Base-by-base conservation (phyloP, 2,888 invertebrate species). In the Operophtera brumata region DNA sequence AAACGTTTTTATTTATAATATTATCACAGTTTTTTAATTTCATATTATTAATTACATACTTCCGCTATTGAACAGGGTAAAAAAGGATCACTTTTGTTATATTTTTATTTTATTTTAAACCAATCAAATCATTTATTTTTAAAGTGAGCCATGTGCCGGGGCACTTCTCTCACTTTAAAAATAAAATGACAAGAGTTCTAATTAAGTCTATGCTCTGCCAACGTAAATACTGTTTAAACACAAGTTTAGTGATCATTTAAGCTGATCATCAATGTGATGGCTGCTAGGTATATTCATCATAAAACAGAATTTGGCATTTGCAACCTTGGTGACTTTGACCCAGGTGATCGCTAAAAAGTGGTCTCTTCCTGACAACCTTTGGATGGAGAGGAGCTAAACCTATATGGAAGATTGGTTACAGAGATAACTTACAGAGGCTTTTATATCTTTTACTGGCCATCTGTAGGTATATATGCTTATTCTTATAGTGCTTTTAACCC, bases 201-300 rank as follows among this genome's bases (percentile, higher is more conserved):
- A 42, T 42, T 1, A 42, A 42, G 11, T 42, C 4, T 30, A 42
- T 42, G 42, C 12, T 42, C 28, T 42, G 42, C 42, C 42, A 42
- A 42, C 26, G 42, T 42, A 42, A 42, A 42, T 42, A 12, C 1
- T 6, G 30, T 28, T 11, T 11, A 26, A 42, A 42, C 13, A 11
- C 11, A 42, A 42, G 10, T 28, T 42, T 42, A 28, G 8, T 42
- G 3, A 20, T 39, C 14, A 9, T 20, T 9, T 20, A 39, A 1
- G 7, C 14, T 20, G 10, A 39, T 39, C 4, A 39, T 39, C 20
- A 39, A 20, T 4, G 4, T 2, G 9, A 20, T 20, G 9, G 39
- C 14, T 20, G 39, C 28, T 28, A 8, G 28, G 20, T 42, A 42
- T n/a, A 42, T 42, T 42, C 28, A 42, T 42, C 42, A 42, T 28